Evolutionary conservation across 2,797 vertebrate species (phyloP).

Genomic region (Lepidocolaptes lacrymiger): DNA sequence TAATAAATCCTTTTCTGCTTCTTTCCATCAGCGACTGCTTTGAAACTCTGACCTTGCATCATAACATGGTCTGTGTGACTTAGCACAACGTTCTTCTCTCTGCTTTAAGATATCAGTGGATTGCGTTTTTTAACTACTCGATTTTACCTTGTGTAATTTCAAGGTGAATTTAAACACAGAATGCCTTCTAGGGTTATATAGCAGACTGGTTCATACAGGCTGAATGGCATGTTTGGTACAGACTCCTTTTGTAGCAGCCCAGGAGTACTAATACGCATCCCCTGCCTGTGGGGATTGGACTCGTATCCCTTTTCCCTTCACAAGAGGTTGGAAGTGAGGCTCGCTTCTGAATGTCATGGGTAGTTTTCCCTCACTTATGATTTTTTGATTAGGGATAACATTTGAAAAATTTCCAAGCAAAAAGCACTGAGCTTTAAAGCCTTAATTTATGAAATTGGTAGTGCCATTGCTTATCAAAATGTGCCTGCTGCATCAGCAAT

Average conservation of each 20-base stretch:
- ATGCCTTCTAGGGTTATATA: not conserved
- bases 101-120: not conserved
- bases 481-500: not conserved
- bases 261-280: not conserved
- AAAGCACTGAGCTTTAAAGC: not conserved
- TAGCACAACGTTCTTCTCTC: not conserved
- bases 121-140: not conserved
- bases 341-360: not conserved
- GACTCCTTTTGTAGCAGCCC: not conserved
- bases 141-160: not conserved
- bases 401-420: conserved; percentile 11
- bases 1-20: not conserved
- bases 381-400: not conserved
- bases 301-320: not conserved
- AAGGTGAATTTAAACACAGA: not conserved
- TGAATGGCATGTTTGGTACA: not conserved
- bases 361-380: not conserved
- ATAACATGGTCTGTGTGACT: not conserved
- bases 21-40: not conserved
- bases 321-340: not conserved
- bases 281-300: not conserved
- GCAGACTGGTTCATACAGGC: not conserved
- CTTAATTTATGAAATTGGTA: not conserved
- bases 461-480: not conserved
- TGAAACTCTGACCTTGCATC: not conserved